These are phyloP conservation scores for Alouatta palliata DNA, from an alignment of 2,113 vertebrate species.

Conservation along the genomic window DNA sequence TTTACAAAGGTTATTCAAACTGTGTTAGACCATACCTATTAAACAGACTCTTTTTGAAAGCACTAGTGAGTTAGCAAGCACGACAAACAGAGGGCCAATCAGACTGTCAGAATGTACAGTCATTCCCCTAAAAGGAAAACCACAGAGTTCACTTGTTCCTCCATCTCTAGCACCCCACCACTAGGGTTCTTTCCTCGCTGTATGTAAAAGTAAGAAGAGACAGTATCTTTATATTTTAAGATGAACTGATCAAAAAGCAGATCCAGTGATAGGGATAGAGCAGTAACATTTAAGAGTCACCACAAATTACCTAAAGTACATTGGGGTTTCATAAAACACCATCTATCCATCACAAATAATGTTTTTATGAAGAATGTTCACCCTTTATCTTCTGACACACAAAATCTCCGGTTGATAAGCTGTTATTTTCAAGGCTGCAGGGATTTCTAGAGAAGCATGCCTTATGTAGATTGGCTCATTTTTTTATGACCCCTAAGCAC, in stretches of 20 bases:
- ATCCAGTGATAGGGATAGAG: neutral
- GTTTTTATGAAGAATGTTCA: conserved; percentile 30
- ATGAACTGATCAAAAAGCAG: neutral
- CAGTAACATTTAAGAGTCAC: neutral
- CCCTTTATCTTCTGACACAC: neutral
- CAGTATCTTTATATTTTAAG: neutral
- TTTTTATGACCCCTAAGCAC: neutral
- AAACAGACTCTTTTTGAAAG: conserved; percentile 25
- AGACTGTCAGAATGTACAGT: conserved; percentile 60
- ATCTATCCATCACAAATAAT: neutral
- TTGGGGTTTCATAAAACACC: neutral
- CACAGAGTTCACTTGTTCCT: conserved; percentile 62
- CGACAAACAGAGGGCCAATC: conserved; percentile 61
- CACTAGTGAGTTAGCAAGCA: conserved; percentile 49
- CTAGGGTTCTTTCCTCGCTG: neutral
- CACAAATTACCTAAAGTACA: neutral
- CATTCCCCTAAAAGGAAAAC: conserved; percentile 81
- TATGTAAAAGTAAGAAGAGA: neutral
- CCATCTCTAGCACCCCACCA: conserved; percentile 29
- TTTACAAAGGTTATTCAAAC: conserved; percentile 50
- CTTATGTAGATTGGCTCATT: neutral
- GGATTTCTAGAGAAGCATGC: neutral
- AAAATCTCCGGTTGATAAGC: neutral
- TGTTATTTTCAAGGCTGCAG: conserved; percentile 11
- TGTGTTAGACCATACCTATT: conserved; percentile 14